Percentiles rank a stretch among this genome's conserved stretches.
phyloP scores from a whole-genome alignment of 2,888 invertebrate genomes.

The Microctonus hyperodae region DNA sequence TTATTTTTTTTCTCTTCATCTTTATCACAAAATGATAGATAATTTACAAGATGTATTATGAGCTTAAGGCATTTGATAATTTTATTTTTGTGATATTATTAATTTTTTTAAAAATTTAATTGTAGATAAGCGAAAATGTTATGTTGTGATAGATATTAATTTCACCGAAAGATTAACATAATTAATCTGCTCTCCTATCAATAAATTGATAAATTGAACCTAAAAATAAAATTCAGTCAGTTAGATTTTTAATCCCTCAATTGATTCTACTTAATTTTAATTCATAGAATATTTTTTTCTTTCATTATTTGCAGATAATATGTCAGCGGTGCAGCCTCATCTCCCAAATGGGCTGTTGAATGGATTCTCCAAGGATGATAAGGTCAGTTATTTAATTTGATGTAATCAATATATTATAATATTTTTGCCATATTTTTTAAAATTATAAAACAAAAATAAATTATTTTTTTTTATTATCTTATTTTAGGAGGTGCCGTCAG shows the following conservation, averaged over 20 bases:
- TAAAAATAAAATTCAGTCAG: background rate
- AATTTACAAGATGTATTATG: background rate
- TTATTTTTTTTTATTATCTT: constrained; percentile 15
- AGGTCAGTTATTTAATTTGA: constrained; percentile 42
- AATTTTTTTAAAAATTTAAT: background rate
- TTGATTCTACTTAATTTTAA: constrained; percentile 15
- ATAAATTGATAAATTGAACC: background rate
- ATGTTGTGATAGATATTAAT: background rate
- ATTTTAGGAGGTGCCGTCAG: constrained; percentile 38
- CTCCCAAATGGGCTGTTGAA: constrained; percentile 49
- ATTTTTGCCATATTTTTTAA: too few relatives aligned
- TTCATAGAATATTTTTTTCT: constrained; percentile 3
- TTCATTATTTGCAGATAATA: constrained; percentile 48
- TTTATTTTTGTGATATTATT: background rate
- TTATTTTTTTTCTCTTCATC: background rate
- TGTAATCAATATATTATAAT: background rate
- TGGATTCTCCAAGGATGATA: constrained; percentile 47
- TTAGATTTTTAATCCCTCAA: background rate
- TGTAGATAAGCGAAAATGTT: background rate
- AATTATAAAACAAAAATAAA: too few relatives aligned
- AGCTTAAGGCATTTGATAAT: background rate
- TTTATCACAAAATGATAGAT: background rate
- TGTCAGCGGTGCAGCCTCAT: constrained; percentile 50
- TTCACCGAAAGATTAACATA: background rate
- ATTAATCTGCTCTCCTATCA: background rate